phyloP scores from a whole-genome alignment of 2,888 invertebrate species.

The Cantharis flavilabris region DNA sequence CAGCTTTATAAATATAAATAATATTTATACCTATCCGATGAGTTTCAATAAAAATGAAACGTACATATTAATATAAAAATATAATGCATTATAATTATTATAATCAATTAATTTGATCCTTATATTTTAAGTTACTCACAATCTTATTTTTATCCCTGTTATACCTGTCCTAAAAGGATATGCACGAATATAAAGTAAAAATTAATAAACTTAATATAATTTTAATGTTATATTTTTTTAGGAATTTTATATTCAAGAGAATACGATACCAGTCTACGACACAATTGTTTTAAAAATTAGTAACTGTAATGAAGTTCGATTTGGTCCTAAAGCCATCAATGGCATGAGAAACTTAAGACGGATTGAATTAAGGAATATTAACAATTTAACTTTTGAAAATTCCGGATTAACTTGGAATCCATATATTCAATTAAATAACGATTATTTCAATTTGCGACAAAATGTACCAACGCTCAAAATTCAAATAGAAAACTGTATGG shows the following conservation, averaged over 20 bases:
- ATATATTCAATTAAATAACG: constrained; percentile 42
- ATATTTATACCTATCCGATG: too few species aligned
- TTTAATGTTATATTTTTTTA: constrained; percentile 33
- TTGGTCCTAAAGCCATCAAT: constrained; percentile 63
- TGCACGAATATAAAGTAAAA: too few species aligned
- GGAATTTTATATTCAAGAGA: constrained; percentile 47
- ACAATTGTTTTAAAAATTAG: constrained; percentile 61
- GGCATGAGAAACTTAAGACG: constrained; percentile 66
- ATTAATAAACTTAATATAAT: too few species aligned
- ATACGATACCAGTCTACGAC: constrained; percentile 46
- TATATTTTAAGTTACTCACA: too few species aligned
- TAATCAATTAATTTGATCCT: too few species aligned
- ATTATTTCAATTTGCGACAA: constrained; percentile 44
- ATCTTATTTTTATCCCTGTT: too few species aligned
- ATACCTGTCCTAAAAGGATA: too few species aligned
- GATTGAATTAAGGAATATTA: constrained; percentile 67
- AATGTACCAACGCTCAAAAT: constrained; percentile 52
- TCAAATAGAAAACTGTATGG: constrained; percentile 53
- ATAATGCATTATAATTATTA: too few species aligned
- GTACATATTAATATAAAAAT: too few species aligned
- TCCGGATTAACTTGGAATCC: constrained; percentile 64
- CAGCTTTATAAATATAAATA: too few species aligned
- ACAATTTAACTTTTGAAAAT: constrained; percentile 65
- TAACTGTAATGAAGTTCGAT: constrained; percentile 67
- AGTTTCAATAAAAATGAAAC: too few species aligned